Evolutionary conservation across 2,113 vertebrate genomes (phyloP).

Genomic region (Ceyx cyanopectus): DNA sequence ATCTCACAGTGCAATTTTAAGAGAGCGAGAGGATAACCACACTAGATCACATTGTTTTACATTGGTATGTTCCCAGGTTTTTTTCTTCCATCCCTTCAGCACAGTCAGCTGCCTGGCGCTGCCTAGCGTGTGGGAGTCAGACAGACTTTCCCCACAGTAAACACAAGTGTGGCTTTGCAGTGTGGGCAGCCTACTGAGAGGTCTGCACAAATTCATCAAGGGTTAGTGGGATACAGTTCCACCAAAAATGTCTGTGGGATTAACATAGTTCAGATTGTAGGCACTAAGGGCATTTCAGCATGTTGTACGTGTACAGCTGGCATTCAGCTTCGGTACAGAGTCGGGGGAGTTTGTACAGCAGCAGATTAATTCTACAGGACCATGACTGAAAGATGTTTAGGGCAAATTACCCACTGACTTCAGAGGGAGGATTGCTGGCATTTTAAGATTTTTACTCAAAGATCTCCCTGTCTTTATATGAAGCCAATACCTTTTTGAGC

Average conservation of each 20-base stretch:
- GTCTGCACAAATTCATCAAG: slow-evolving; percentile 7
- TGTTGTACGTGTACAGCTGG: background rate
- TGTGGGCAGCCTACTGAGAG: background rate
- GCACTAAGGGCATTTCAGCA: background rate
- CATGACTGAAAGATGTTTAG: background rate
- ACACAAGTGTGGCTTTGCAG: slow-evolving; percentile 4
- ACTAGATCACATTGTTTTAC: no score
- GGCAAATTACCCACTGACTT: background rate
- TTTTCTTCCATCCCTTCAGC: background rate
- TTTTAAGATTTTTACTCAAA: background rate
- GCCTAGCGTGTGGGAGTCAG: background rate
- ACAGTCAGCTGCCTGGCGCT: background rate
- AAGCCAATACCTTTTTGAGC: background rate
- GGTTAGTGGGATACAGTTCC: background rate
- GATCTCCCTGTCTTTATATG: background rate
- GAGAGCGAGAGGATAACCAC: background rate
- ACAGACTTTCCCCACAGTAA: background rate
- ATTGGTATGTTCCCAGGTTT: background rate
- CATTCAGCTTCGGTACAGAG: background rate
- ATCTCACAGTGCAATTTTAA: background rate
- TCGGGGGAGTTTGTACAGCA: background rate
- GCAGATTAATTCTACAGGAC: background rate
- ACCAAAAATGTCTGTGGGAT: slow-evolving; percentile 45
- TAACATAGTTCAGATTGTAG: slow-evolving; percentile 45
- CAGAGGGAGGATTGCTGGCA: background rate